Base-by-base conservation (phyloP, 2,113 vertebrate species). In the Vimba vimba region DNA sequence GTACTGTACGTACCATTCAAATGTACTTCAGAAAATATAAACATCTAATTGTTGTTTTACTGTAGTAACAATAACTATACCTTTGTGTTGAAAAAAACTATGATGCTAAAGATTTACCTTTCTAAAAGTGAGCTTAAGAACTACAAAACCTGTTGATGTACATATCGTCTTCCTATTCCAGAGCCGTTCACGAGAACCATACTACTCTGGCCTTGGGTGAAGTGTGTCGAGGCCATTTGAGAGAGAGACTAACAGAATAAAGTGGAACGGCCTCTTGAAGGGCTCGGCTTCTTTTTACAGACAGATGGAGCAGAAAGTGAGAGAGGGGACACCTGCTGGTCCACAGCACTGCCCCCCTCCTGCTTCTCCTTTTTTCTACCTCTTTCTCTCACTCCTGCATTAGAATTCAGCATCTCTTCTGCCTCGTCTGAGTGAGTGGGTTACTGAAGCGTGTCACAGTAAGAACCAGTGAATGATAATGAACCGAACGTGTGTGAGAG, bases 381-480 rank as follows among this genome's bases (percentile, higher is more conserved):
- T 64, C 79, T 43, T 80, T 89, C 74, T 79, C 80, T 74, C n/a
- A 47, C 57, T 81, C 88, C 59, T 85, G 88, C 88, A 93, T 95
- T 94, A 92, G 85, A 89, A 95, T 94, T 94, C 94, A 90, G 92
- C 91, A 90, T 91, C 90, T 91, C 87, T 91, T 92, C 86, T 27
- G 88, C 91, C 89, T 90, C 59, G 89, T 90, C 90, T 94, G 86
- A 15, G 77, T 93, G 92, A 92, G 94, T 92, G 86, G 92, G 91
- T 93, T 93, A 94, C 91, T 90, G 93, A 93, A 92, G 93, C 90
- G 86, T 94, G 92, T 92, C 91, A 90, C 87, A 89, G 90, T 79
- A 81, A 92, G 91, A 94, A 91, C 90, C 91, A 91, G 91, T 93
- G 94, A 94, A 94, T 95, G 90, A 93, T 91, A 95, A 95, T 94